phyloP scores from a whole-genome alignment of 2,797 vertebrate species.

The Pelobates cultripes region DNA sequence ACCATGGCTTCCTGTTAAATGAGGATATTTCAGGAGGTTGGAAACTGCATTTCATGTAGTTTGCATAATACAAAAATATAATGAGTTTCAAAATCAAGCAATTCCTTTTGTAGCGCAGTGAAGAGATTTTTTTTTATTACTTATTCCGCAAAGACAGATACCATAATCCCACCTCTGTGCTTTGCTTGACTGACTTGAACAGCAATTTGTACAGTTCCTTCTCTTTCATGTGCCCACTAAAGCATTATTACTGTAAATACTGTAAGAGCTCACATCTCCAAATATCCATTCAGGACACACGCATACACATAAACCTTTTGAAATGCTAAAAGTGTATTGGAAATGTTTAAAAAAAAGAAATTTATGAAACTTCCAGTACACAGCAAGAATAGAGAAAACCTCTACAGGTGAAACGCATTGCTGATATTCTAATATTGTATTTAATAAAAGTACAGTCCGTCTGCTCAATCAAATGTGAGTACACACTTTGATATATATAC shows the following conservation, averaged over 20 bases:
- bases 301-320: neutral
- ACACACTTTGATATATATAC: too few species aligned
- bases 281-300: neutral
- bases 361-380: too few species aligned
- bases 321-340: too few species aligned
- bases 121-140: neutral
- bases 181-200: conserved; percentile 28
- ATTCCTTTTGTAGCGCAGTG: neutral
- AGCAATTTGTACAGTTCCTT: conserved; percentile 38
- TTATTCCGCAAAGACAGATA: conserved; percentile 16
- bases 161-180: conserved; percentile 35
- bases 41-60: neutral
- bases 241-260: conserved; percentile 28
- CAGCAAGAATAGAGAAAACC: too few species aligned
- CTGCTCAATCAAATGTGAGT: too few species aligned
- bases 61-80: neutral
- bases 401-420: too few species aligned
- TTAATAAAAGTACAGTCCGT: too few species aligned
- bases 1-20: neutral
- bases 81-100: neutral
- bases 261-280: conserved; percentile 35
- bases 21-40: neutral
- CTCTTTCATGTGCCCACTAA: conserved; percentile 28
- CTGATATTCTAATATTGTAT: too few species aligned
- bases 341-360: too few species aligned